Evolutionary conservation across 2,113 vertebrate genomes (phyloP).

Genomic region (Mionectes macconnelli): DNA sequence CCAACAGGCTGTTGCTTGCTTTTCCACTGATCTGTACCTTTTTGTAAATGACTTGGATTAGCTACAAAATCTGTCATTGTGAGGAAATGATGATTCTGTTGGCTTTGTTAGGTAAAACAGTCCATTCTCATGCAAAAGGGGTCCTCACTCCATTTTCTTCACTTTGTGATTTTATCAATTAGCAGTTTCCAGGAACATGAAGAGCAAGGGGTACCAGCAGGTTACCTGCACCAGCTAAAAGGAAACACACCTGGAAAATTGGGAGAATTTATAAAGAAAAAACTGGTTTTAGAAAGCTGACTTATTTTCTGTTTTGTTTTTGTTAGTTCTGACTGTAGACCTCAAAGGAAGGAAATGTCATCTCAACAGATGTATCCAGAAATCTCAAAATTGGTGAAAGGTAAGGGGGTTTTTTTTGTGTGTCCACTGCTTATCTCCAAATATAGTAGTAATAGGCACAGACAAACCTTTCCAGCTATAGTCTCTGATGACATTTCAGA

Average conservation of each 20-base stretch:
- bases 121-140: neutral
- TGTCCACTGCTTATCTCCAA: neutral
- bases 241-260: neutral
- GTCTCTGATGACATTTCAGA: neutral
- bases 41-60: neutral
- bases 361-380: fast-evolving
- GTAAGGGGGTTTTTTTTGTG: fast-evolving
- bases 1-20: neutral
- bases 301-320: neutral
- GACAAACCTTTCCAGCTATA: neutral
- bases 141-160: neutral
- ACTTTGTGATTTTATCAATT: neutral
- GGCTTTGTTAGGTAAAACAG: neutral
- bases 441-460: neutral
- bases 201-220: neutral
- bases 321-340: neutral
- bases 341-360: neutral
- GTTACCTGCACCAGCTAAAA: neutral
- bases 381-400: neutral
- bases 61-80: neutral
- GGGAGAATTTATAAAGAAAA: neutral
- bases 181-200: neutral
- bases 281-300: neutral
- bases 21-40: neutral
- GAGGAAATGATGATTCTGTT: neutral